Conservation (phyloP, 2,888 invertebrate genomes). For the Nudaria mundana region DNA sequence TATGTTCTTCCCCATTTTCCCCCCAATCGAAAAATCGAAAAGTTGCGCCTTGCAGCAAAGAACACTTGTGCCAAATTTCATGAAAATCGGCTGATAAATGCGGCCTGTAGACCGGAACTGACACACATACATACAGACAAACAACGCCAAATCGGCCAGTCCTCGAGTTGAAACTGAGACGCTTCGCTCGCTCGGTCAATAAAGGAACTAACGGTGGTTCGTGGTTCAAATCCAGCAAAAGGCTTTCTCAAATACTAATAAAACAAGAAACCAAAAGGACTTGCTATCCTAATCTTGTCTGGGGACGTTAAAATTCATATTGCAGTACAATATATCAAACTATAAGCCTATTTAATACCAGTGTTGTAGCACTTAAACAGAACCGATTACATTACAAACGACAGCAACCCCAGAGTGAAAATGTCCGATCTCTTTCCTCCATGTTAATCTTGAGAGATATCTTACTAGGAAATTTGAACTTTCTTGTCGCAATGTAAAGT, state of each 20-base stretch:
- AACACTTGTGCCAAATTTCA: no score
- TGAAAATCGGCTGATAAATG: no score
- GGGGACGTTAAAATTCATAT: constrained; percentile 27
- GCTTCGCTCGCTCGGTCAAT: no score
- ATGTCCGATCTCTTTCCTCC: constrained; percentile 34
- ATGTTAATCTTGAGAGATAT: constrained; percentile 18
- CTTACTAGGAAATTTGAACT: no score
- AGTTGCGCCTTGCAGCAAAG: no score
- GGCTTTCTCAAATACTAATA: neutral
- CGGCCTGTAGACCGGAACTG: no score
- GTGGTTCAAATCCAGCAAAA: no score
- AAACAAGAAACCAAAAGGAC: neutral
- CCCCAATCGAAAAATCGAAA: no score
- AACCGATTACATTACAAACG: constrained; percentile 39
- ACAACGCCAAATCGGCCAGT: neutral
- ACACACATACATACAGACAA: neutral
- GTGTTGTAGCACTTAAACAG: constrained; percentile 23
- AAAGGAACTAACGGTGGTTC: no score
- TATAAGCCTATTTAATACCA: constrained; percentile 27
- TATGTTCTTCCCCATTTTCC: no score
- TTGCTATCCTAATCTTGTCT: neutral
- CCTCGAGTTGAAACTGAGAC: no score
- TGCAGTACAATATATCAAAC: constrained; percentile 21
- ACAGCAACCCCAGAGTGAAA: constrained; percentile 26
- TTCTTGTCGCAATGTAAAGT: no score